Base-by-base conservation (phyloP, 1,140 invertebrate genomes). In the Meloidogyne hapla region DNA sequence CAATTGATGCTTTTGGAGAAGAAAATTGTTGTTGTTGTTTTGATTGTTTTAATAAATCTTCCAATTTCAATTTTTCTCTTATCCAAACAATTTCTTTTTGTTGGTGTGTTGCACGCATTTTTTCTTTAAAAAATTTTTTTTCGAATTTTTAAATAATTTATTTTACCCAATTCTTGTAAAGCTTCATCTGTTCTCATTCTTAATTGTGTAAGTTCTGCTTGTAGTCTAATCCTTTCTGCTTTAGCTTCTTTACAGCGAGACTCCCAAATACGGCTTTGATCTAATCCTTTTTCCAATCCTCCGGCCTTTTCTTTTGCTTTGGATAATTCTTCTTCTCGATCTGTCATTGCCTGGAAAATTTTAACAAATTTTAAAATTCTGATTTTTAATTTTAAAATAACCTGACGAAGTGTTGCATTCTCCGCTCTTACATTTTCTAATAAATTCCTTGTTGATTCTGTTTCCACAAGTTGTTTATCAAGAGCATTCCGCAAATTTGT, bases 141-240 rank as follows among this genome's bases (percentile, higher is more conserved):
- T 26, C 2, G 28, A 63, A 33, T 80, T 79, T 21, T 66, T 45
- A 9, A 10, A 15, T 77, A 33, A 77, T 28, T 42, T 23, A 9
- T 21, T 63, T 69, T 66, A 56, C 65, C 67, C 13, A 85, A 62
- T 61, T 73, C 73, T n/a, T 66, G 62, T 6, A 76, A 74, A 62
- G 76, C 82, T 63, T 85, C 85, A 28, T 86, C 86, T 2, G 76
- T 77, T 18, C 81, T 69, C 67, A 87, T 87, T 74, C 84, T 87
- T 70, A 87, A 68, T 26, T 75, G 42, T 23, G 79, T 48, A 4
- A 81, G 63, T 66, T 86, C 85, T 12, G 80, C 77, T 38, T 86
- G 87, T 26, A 83, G 72, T 64, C 81, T 72, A 15, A 63, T 69
- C 45, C 82, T 68, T 21, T 86, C 85, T 18, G 79, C 70, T 61